Percentiles rank a stretch among this genome's conserved stretches.
Evolutionary conservation across 2,113 vertebrate genomes (phyloP).

Genomic region (Alligator sinensis): DNA sequence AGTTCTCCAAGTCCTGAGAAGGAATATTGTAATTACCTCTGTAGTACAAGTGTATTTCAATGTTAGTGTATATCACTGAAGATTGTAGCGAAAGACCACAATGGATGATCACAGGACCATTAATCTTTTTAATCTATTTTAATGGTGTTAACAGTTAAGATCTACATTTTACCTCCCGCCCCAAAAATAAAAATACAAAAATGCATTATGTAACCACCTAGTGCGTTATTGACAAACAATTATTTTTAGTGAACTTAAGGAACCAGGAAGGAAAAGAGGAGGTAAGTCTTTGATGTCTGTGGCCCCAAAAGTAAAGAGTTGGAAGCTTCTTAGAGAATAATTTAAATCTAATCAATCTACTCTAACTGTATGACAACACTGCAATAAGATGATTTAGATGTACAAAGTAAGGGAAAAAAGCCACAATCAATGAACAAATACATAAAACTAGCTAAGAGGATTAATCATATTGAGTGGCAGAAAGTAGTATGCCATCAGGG

Average conservation of each 20-base stretch:
- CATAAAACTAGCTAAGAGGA: conserved; percentile 30
- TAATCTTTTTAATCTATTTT: conserved; percentile 68
- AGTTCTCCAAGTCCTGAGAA: neutral
- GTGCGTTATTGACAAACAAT: conserved; percentile 65
- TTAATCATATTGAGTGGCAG: neutral
- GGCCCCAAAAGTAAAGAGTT: conserved; percentile 27
- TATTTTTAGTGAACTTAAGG: conserved; percentile 77
- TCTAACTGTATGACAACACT: conserved; percentile 46
- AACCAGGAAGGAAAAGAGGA: conserved; percentile 41
- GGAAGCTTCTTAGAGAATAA: conserved; percentile 60
- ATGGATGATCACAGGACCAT: conserved; percentile 3
- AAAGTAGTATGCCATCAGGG: neutral
- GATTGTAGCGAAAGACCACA: conserved; percentile 22
- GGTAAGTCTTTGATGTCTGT: conserved; percentile 61
- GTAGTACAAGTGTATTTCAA: conserved; percentile 15
- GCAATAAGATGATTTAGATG: conserved; percentile 49
- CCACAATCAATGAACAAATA: conserved; percentile 63
- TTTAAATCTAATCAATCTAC: conserved; percentile 71
- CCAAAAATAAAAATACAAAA: conserved; percentile 66
- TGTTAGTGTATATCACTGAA: conserved; percentile 28
- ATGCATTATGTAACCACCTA: conserved; percentile 35
- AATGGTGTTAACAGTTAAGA: conserved; percentile 56
- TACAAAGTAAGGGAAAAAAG: conserved; percentile 49
- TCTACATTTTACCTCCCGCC: conserved; percentile 1
- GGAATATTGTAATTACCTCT: conserved; percentile 8